Base-by-base conservation (phyloP, 2,888 invertebrate species). In the Neelides folsomi region DNA sequence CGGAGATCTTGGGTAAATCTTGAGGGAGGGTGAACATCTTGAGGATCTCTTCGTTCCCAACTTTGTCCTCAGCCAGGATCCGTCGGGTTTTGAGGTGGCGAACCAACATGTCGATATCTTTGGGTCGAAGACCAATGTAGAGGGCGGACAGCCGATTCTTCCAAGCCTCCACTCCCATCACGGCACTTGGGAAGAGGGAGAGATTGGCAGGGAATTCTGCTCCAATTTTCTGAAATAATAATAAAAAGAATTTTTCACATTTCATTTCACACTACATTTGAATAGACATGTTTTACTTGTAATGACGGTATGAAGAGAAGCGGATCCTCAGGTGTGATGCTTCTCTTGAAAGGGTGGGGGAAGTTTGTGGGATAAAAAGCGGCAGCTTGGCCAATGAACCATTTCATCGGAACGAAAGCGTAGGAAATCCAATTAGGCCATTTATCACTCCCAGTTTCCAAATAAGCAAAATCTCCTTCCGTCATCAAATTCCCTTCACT, bases 41-140 rank as follows among this genome's bases (percentile, higher is more conserved):
- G 2, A 62, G 34, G 16, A 62, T 52, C 39, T 60, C 54, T 18
- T 53, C 53, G 36, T 55, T 49, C 5, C 58, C 55, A n/a, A 60
- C 45, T 44, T 55, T 55, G 49, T 59, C 59, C 6, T 47, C 34
- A 12, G 42, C 41, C 18, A 60, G 27, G 37, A 38, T 34, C 16
- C 57, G 56, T 15, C 36, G 45, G 0, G 49, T 8, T 8, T 38
- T 54, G 9, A 63, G n/a, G 49, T 57, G 57, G 3, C 41, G 39
- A 9, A 55, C 15, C 1, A 58, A 15, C 12, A 58, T 42, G 8
- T 58, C 57, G 2, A 60, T 18, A 47, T 60, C 59, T 3, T 38
- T 38, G 2, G 49, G 47, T 46, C 49, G 49, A 15, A 35, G 8
- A 2, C 52, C 12, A 19, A 50, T 20, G 12, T 49, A 53, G 18